Evolutionary conservation across 1,140 invertebrate species (phyloP), one percentile per base, ranked within the genome.

Genomic region (Diorhabda elongata): DNA sequence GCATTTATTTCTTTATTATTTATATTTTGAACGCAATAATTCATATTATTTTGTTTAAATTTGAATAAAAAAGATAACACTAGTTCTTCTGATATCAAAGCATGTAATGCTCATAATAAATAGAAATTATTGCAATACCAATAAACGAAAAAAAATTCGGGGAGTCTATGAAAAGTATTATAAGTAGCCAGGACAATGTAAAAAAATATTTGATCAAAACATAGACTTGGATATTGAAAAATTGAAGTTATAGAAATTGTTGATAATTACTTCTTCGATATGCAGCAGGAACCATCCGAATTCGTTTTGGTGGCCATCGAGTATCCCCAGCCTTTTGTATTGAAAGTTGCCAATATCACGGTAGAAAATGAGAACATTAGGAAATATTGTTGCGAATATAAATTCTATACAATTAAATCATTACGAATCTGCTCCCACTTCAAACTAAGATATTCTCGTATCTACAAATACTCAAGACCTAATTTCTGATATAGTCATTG

Each of bases 1-100:
- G 63, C 4, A 58, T 66, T 66, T n/a, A 66, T 58, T 58, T 66
- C 58, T 60, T 43, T 11, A 7, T 61, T 26, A 59, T 67, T 67
- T 59, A 67, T 61, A 11, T 67, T 66, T 57, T 57, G 42, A 64
- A 64, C 9, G 43, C 45, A 6, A 52, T 52, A 52, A 52, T 52
- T 52, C 2, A 1, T 52, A 52, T 52, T 52, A 52, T 52, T 52
- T 52, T 52, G n/a, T 52, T 52, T 52, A 52, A 0, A 52, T 52
- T 52, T 52, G 45, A 52, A 52, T 52, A 5, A 52, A 52, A 52
- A 2, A 52, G 5, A 52, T 52, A 52, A 52, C 45, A 52, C 45
- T 52, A 52, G 45, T 52, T 52, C 26, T 26, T 26, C 45, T 52
- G 45, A 52, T 52, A 52, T 52, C 5, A 9, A 52, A 52, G 45